Evolutionary conservation across 2,797 vertebrate genomes (phyloP), one percentile per base, ranked within the genome.

Genomic region (Danionella dracula): DNA sequence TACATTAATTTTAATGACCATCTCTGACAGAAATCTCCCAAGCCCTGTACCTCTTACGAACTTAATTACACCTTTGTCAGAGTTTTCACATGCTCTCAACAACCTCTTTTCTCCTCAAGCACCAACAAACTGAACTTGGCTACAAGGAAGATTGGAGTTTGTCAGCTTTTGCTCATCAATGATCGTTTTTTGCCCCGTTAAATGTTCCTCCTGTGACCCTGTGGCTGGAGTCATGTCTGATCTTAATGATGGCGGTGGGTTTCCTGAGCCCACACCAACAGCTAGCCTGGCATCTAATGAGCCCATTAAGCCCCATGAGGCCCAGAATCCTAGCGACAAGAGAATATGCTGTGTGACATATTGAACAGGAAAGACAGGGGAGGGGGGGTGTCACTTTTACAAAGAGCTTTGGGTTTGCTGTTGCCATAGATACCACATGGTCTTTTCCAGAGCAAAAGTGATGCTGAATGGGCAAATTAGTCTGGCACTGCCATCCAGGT

Each of bases 391-490:
- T 77, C 57, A 70, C 46, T 74, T 60, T 56, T 74, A 58, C 65
- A 56, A 76, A 42, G 61, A 73, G 49, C 58, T 54, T 71, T 54
- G 58, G 53, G 54, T 69, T 67, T 13, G 31, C 68, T 29, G 68
- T 81, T 77, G 70, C 80, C 66, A 77, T 74, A 68, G 76, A 77
- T 75, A 81, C 60, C 21, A 16, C 20, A 45, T 66, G 57, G 60
- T 54, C 72, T 64, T 64, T 58, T 77, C 62, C 57, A 45, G 40
- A 53, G 41, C 38, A 48, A 72, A 66, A 78, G 62, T 34, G 57
- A 56, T 23, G 45, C 51, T 57, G 73, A 66, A 72, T 73, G 56
- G 29, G 68, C 46, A 34, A 44, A 69, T 74, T 70, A 59, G 34
- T 51, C 58, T n/a, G 55, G 68, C 64, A 46, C 60, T 63, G 29